A percentile compares a stretch with the other conserved stretches of the same genome.
phyloP scores from a whole-genome alignment of 2,797 vertebrate genomes.

The Bucorvus abyssinicus region DNA sequence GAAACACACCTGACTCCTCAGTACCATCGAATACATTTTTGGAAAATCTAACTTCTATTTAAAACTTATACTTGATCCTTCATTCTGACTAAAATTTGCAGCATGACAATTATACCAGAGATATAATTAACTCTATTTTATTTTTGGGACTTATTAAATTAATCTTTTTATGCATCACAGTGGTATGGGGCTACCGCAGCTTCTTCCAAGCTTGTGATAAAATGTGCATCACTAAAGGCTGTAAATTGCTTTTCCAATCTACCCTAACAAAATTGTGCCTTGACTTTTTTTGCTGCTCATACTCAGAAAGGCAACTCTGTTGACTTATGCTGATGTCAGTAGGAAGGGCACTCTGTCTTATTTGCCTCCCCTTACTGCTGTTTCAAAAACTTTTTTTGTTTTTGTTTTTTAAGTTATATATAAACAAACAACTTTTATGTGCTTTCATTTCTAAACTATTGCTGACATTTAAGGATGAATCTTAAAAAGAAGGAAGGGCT shows the following conservation, averaged over 20 bases:
- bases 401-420: not conserved
- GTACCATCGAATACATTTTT: not conserved
- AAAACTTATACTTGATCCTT: not conserved
- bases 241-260: slow-evolving; percentile 13
- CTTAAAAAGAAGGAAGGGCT: not conserved
- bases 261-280: not conserved
- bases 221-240: not conserved
- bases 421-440: not conserved
- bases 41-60: not conserved
- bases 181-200: not conserved
- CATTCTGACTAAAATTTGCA: not conserved
- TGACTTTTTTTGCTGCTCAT: not conserved
- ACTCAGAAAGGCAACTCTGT: not conserved
- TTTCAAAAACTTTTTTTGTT: not conserved
- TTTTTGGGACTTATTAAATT: not conserved
- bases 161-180: not conserved
- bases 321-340: not conserved
- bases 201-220: not conserved
- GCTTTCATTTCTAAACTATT: not conserved
- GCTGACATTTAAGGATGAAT: not conserved
- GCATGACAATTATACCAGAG: not conserved
- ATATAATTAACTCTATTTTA: slow-evolving; percentile 39
- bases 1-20: not conserved
- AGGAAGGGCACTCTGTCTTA: not conserved
- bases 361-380: not conserved